Evolutionary conservation across 2,888 invertebrate species (phyloP).

Genomic region (Endotricha flammealis): DNA sequence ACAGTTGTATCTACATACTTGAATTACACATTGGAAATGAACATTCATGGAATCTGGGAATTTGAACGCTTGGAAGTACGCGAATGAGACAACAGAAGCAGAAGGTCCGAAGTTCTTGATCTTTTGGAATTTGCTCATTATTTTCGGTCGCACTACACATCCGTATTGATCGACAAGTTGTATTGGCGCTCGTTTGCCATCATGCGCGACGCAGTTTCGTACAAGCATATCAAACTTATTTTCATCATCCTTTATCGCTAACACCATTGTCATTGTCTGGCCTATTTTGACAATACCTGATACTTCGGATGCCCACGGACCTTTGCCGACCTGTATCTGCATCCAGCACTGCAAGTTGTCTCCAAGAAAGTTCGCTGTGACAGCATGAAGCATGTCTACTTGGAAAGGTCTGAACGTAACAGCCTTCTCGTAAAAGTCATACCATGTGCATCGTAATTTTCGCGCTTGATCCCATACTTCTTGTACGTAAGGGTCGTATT

Average conservation of each 20-base stretch:
- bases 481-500: slow-evolving; percentile 96
- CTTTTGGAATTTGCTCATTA: slow-evolving; percentile 97
- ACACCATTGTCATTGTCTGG: slow-evolving; percentile 97
- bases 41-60: slow-evolving; percentile 98
- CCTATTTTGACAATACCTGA: slow-evolving; percentile 97
- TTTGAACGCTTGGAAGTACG: slow-evolving; percentile 97
- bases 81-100: slow-evolving; percentile 95
- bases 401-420: slow-evolving; percentile 97
- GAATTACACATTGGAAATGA: slow-evolving; percentile 97
- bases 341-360: slow-evolving; percentile 98
- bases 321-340: slow-evolving; percentile 97
- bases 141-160: slow-evolving; percentile 94
- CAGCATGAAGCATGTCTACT: slow-evolving; percentile 96
- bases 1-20: slow-evolving; percentile 95
- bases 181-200: slow-evolving; percentile 94
- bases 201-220: slow-evolving; percentile 95
- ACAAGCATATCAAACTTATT: slow-evolving; percentile 98
- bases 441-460: slow-evolving; percentile 95
- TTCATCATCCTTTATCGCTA: slow-evolving; percentile 96
- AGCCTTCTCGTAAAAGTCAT: slow-evolving; percentile 96
- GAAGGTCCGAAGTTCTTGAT: slow-evolving; percentile 97
- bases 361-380: slow-evolving; percentile 96
- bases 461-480: slow-evolving; percentile 97
- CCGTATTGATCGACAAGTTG: slow-evolving; percentile 96
- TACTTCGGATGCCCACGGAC: slow-evolving; percentile 98